These are phyloP conservation scores for Amitus sp. DNA, from an alignment of 2,888 invertebrate genomes.

Conservation along the genomic window DNA sequence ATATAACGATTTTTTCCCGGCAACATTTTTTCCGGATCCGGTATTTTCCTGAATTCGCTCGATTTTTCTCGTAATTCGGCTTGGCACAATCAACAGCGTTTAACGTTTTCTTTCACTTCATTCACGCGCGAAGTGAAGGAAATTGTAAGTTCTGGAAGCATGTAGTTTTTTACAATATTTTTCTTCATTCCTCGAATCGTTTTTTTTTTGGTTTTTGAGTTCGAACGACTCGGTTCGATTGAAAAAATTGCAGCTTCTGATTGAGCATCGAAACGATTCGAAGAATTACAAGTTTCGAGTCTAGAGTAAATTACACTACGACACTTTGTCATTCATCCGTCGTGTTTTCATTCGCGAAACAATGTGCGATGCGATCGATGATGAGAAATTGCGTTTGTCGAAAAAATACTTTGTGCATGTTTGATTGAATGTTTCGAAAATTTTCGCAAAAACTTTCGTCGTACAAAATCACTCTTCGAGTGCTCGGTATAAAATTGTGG, in stretches of 20 bases:
- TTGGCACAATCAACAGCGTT: conserved; percentile 47
- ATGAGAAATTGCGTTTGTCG: conserved; percentile 2
- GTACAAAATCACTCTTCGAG: conserved; percentile 1
- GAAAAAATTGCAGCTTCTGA: neutral
- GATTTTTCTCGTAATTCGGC: conserved; percentile 36
- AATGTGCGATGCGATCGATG: conserved; percentile 8
- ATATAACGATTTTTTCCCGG: conserved; percentile 6
- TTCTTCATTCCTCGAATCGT: conserved; percentile 1
- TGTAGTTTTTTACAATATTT: neutral
- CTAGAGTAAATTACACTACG: neutral
- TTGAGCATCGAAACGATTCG: conserved; percentile 3
- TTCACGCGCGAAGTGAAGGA: conserved; percentile 1
- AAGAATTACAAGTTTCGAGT: neutral
- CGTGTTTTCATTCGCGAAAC: neutral
- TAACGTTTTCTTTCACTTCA: conserved; percentile 17
- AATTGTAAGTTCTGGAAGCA: conserved; percentile 6
- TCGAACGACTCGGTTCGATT: neutral
- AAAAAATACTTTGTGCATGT: conserved; percentile 9
- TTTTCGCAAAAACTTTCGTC: conserved; percentile 2
- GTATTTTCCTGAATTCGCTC: neutral
- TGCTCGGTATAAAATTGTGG: conserved; percentile 3
- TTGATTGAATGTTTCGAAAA: neutral
- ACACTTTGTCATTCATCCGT: neutral
- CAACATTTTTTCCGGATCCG: neutral
- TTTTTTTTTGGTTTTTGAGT: neutral